Base-by-base conservation (phyloP, 2,113 vertebrate species). In the Sphaerodactylus townsendi region DNA sequence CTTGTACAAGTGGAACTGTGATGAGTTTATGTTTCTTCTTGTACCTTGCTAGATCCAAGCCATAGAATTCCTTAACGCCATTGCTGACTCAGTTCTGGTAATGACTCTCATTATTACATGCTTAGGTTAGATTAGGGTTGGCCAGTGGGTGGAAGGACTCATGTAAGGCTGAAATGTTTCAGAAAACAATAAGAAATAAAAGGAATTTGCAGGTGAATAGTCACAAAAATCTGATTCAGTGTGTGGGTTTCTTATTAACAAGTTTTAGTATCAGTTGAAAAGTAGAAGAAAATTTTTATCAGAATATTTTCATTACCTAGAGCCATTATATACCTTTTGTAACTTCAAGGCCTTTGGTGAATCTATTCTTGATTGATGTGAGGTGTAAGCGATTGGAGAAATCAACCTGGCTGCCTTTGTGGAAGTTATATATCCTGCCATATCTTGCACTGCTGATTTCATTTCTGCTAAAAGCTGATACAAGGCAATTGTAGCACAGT, bases 221-320 rank as follows among this genome's bases (percentile, higher is more conserved):
- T 78, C 83, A 85, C 77, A 86, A 87, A 90, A 92, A 86, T 85
- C 71, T 83, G 74, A 88, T 89, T 82, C 81, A 41, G 84, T 81
- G 65, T 76, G 77, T 33, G 41, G 62, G 28, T 44, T 21, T 71
- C 28, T 46, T 14, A 85, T 87, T 89, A 91, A 86, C 81, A 87
- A 78, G 65, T 91, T 90, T 83, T 83, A 91, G 81, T 66, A 75
- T 46, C 21, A 81, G 87, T 81, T 81, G 66, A 79, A 84, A 78
- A 84, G 50, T 71, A 6, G 6, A 19, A 5, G 2, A 76, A 71
- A 33, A 71, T 79, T 62, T 62, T 5, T 37, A 17, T 48, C 53
- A 72, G 13, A 71, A 9, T 25, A 70, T 21, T 15, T 37, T 23
- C 23, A 65, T 87, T 65, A 41, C 53, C 85, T 88, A 41, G 33